phyloP scores from a whole-genome alignment of 1,140 invertebrate species.

The Globodera ellingtonae region DNA sequence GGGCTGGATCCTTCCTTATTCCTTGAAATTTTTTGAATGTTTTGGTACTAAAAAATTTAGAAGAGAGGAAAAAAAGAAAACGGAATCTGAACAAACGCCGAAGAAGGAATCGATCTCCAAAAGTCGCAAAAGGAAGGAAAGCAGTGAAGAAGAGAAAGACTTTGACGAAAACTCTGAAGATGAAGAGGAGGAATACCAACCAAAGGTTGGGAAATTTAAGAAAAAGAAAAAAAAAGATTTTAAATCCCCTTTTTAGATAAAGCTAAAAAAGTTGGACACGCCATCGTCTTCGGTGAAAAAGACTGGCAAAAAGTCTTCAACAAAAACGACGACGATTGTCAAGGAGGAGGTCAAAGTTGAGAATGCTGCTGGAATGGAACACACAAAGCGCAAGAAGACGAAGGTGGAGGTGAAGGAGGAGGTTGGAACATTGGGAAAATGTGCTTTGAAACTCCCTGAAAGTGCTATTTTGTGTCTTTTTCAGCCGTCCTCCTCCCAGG shows the following conservation, averaged over 20 bases:
- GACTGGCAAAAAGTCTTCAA: conserved; percentile 6
- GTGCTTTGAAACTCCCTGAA: conserved; percentile 26
- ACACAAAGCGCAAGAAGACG: conserved; percentile 31
- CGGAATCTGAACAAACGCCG: background rate
- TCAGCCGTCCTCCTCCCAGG: background rate
- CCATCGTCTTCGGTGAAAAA: background rate
- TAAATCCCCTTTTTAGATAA: background rate
- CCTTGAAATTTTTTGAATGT: no score
- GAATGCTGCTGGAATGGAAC: background rate
- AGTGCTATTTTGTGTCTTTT: background rate
- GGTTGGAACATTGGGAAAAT: conserved; percentile 4
- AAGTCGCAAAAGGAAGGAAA: background rate
- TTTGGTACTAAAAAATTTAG: background rate
- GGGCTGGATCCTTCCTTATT: no score
- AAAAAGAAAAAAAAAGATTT: background rate
- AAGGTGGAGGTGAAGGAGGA: conserved; percentile 46
- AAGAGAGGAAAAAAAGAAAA: background rate
- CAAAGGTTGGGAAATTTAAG: conserved; percentile 9
- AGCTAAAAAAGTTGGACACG: background rate
- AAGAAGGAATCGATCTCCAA: conserved; percentile 1
- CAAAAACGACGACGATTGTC: background rate
- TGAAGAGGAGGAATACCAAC: conserved; percentile 22
- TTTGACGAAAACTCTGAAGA: conserved; percentile 9
- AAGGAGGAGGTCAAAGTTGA: conserved; percentile 15
- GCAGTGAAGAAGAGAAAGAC: conserved; percentile 4